phyloP scores from a whole-genome alignment of 2,113 vertebrate genomes.

The Scomber colias region DNA sequence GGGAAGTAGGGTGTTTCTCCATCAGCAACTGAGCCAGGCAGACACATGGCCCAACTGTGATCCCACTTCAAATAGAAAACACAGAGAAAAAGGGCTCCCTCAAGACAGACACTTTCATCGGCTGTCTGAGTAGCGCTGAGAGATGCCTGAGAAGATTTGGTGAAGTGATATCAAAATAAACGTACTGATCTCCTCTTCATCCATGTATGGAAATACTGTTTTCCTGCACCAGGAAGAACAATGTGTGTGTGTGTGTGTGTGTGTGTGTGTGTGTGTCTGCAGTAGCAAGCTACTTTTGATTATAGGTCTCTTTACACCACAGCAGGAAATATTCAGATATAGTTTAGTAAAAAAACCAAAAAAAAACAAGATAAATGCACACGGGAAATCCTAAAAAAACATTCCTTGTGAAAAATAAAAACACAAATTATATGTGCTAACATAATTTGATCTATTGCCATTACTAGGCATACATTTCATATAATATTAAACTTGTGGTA shows the following conservation, averaged over 20 bases:
- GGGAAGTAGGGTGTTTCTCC: slow-evolving; percentile 56
- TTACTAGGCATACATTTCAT: slow-evolving; percentile 12
- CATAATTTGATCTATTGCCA: slow-evolving; percentile 34
- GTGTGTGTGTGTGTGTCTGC: background rate
- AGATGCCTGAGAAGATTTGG: slow-evolving; percentile 67
- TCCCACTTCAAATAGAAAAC: slow-evolving; percentile 71
- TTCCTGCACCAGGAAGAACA: slow-evolving; percentile 19
- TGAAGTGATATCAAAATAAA: slow-evolving; percentile 68
- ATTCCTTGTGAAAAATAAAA: slow-evolving; percentile 18
- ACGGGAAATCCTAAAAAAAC: slow-evolving; percentile 14
- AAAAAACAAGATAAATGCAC: slow-evolving; percentile 28
- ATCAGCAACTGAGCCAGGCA: slow-evolving; percentile 52
- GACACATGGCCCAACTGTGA: slow-evolving; percentile 60
- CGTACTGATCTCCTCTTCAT: slow-evolving; percentile 44
- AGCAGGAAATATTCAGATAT: background rate
- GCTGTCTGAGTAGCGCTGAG: slow-evolving; percentile 40
- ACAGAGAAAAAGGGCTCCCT: slow-evolving; percentile 54
- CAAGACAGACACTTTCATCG: slow-evolving; percentile 61
- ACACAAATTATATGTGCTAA: slow-evolving; percentile 22
- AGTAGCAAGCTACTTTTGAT: slow-evolving; percentile 24
- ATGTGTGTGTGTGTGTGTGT: slow-evolving; percentile 19
- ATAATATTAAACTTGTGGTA: slow-evolving; percentile 18
- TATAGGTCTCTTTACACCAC: slow-evolving; percentile 11
- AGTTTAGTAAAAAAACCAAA: slow-evolving; percentile 27
- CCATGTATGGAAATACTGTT: slow-evolving; percentile 47